These are phyloP conservation scores for Omphaloscelis lunosa DNA, from an alignment of 2,888 invertebrate species.

Conservation along the genomic window DNA sequence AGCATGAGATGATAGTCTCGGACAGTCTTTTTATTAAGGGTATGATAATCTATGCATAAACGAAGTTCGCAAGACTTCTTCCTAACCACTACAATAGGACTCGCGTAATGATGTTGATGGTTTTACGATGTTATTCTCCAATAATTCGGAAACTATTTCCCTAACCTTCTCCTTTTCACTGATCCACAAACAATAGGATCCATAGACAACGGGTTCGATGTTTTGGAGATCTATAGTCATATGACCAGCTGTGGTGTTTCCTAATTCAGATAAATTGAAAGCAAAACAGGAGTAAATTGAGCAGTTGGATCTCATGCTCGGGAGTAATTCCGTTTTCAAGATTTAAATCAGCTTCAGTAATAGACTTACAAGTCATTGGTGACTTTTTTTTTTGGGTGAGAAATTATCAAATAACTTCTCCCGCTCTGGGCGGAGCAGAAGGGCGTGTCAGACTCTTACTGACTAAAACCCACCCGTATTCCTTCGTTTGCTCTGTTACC, in stretches of 20 bases:
- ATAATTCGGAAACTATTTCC: constrained; percentile 2
- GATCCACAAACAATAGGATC: constrained; percentile 48
- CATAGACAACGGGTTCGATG: not conserved
- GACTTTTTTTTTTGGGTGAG: too few species aligned
- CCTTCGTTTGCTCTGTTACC: too few species aligned
- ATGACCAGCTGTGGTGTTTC: constrained; percentile 52
- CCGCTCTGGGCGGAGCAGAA: too few species aligned
- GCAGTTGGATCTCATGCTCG: constrained; percentile 2
- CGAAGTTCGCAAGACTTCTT: constrained; percentile 10
- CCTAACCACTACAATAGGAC: not conserved
- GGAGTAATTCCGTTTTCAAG: not conserved
- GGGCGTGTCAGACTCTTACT: too few species aligned
- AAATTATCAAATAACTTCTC: too few species aligned
- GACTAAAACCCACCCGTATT: too few species aligned
- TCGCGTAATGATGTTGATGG: constrained; percentile 8
- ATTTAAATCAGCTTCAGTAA: not conserved
- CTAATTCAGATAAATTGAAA: constrained; percentile 46
- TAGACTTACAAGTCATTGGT: too few species aligned
- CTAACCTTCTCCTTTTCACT: constrained; percentile 55
- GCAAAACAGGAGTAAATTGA: constrained; percentile 17
- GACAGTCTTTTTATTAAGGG: constrained; percentile 14
- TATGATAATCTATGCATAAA: constrained; percentile 7
- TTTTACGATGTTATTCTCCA: constrained; percentile 3
- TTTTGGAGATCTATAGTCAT: constrained; percentile 54
- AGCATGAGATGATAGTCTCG: too few species aligned